Evolutionary conservation across 1,140 invertebrate species (phyloP).

Genomic region (Harlomillsia oculata): DNA sequence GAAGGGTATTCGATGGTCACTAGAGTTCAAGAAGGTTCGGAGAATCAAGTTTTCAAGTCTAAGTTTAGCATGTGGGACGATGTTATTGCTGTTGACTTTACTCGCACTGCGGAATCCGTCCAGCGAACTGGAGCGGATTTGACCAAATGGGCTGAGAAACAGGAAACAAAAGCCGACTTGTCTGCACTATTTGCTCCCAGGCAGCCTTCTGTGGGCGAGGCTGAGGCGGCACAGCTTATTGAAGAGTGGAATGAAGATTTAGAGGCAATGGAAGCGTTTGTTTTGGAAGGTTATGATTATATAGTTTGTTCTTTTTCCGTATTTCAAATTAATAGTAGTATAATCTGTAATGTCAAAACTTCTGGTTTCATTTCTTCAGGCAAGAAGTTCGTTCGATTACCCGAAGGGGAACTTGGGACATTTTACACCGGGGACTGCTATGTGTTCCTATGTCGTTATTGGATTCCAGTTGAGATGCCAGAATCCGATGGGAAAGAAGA

Average conservation of each 20-base stretch:
- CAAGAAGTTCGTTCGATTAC: slow-evolving; percentile 90
- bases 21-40: slow-evolving; percentile 73
- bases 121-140: slow-evolving; percentile 91
- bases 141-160: slow-evolving; percentile 80
- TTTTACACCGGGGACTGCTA: slow-evolving; percentile 96
- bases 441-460: slow-evolving; percentile 80
- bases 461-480: slow-evolving; percentile 23
- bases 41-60: slow-evolving; percentile 81
- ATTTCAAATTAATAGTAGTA: neutral
- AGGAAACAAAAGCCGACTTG: slow-evolving; percentile 65
- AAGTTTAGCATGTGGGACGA: slow-evolving; percentile 99
- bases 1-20: slow-evolving; percentile 81
- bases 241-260: slow-evolving; percentile 91
- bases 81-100: slow-evolving; percentile 98
- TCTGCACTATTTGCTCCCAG: slow-evolving; percentile 91
- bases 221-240: slow-evolving; percentile 82
- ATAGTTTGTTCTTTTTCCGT: neutral
- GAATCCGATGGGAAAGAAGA: slow-evolving; percentile 43
- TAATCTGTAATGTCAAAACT: too few species aligned
- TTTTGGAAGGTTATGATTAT: too few species aligned
- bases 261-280: slow-evolving; percentile 94
- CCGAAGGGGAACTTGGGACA: slow-evolving; percentile 84
- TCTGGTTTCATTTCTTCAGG: too few species aligned
- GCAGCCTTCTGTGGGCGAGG: slow-evolving; percentile 71
- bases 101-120: slow-evolving; percentile 93